Percentiles rank a stretch among this genome's conserved stretches.
Conservation (phyloP, 2,888 invertebrate genomes). For the Eremobia ochroleuca region DNA sequence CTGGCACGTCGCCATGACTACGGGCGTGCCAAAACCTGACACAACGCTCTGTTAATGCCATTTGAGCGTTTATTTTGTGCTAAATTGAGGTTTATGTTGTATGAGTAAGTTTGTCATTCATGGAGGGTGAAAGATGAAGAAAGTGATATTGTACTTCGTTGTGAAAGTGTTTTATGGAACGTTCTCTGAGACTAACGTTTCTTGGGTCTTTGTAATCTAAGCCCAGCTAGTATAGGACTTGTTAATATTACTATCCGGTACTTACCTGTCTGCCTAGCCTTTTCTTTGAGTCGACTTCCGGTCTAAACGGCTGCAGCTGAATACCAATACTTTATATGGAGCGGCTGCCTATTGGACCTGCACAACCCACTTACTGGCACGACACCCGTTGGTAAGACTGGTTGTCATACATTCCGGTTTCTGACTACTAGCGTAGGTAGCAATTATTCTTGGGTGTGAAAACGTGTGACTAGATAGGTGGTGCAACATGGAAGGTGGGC, state of each 20-base stretch:
- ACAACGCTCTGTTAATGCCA: conserved; percentile 48
- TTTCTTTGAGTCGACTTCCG: background rate
- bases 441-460: too few relatives aligned
- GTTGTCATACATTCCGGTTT: background rate
- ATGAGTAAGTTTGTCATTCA: conserved; percentile 22
- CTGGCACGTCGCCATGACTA: conserved; percentile 60
- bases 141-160: background rate
- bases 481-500: background rate
- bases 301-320: too few relatives aligned
- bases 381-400: background rate
- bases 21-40: conserved; percentile 56
- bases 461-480: too few relatives aligned
- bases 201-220: background rate
- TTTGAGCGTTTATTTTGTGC: conserved; percentile 47
- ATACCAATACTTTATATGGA: too few relatives aligned
- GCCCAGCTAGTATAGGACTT: background rate
- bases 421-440: too few relatives aligned
- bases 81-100: conserved; percentile 19
- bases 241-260: too few relatives aligned
- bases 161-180: background rate
- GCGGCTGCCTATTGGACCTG: too few relatives aligned
- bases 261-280: background rate
- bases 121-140: background rate
- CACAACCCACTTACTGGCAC: too few relatives aligned
- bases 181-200: background rate